Evolutionary conservation across 1,140 invertebrate genomes (phyloP).

Genomic region (Telenomus remus): DNA sequence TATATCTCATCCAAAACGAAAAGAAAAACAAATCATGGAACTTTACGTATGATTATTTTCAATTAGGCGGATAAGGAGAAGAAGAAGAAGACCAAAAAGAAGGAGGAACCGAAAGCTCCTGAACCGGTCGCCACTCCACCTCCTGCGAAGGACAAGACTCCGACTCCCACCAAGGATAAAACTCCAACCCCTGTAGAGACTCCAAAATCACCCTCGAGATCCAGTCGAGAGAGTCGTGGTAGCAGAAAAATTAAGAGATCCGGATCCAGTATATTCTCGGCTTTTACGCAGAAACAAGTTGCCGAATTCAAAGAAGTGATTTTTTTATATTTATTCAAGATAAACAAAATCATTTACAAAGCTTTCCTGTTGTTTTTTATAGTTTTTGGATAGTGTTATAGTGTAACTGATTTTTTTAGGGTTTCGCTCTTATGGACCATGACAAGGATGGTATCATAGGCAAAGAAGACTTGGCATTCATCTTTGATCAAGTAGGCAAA

Average conservation of each 20-base stretch:
- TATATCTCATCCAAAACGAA: too few species aligned
- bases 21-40: too few species aligned
- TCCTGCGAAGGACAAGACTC: conserved; percentile 66
- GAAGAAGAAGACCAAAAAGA: conserved; percentile 53
- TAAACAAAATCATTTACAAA: too few species aligned
- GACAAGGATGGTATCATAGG: conserved; percentile 98
- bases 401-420: conserved; percentile 75
- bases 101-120: conserved; percentile 43
- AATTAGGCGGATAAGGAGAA: conserved; percentile 49
- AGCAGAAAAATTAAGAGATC: conserved; percentile 85
- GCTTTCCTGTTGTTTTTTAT: too few species aligned
- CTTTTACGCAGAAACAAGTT: conserved; percentile 96
- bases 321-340: conserved; percentile 18
- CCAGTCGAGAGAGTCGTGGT: conserved; percentile 88
- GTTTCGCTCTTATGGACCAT: conserved; percentile 98
- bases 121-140: conserved; percentile 65
- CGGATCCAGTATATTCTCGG: conserved; percentile 95
- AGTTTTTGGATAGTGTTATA: too few species aligned
- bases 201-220: conserved; percentile 77
- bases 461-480: conserved; percentile 95
- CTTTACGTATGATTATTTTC: too few species aligned
- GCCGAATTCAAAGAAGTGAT: conserved; percentile 96
- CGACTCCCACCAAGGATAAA: conserved; percentile 62
- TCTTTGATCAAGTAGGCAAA: conserved; percentile 96
- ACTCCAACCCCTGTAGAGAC: conserved; percentile 69